Conservation (phyloP, 1,140 invertebrate species). For the Saccostrea echinata region DNA sequence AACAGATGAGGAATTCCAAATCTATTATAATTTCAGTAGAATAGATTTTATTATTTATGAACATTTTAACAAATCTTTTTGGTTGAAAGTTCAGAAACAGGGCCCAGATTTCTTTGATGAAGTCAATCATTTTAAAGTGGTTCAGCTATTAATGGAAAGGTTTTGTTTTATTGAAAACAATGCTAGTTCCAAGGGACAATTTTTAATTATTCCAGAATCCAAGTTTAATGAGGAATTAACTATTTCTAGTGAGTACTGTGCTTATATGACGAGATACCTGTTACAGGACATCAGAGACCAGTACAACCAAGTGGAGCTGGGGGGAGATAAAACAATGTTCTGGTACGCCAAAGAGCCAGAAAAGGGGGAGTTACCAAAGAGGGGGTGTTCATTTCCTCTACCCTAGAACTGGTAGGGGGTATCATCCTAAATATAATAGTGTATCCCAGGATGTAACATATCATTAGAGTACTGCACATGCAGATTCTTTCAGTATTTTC, state of each 20-base stretch:
- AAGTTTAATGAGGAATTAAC: conserved; percentile 65
- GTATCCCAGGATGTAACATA: too few relatives aligned
- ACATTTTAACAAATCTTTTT: conserved; percentile 73
- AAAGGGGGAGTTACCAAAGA: conserved; percentile 6
- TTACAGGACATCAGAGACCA: conserved; percentile 43
- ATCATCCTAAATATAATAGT: too few relatives aligned
- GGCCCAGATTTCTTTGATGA: conserved; percentile 68
- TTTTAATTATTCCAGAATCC: conserved; percentile 59
- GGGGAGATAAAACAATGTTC: not conserved
- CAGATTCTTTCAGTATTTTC: not conserved
- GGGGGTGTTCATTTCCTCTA: conserved; percentile 48
- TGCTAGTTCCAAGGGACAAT: conserved; percentile 14
- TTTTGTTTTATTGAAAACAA: conserved; percentile 65
- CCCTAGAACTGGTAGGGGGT: not conserved
- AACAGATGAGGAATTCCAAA: conserved; percentile 28
- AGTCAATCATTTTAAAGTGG: conserved; percentile 65
- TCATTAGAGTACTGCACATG: not conserved
- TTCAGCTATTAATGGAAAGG: conserved; percentile 61
- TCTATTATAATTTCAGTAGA: conserved; percentile 66
- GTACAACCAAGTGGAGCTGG: conserved; percentile 38
- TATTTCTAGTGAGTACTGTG: conserved; percentile 65
- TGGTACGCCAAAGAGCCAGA: conserved; percentile 41
- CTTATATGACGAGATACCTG: conserved; percentile 56
- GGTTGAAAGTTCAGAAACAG: conserved; percentile 68
- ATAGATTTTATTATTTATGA: conserved; percentile 72